Base-by-base conservation (phyloP, 2,888 invertebrate species). In the Pyrrhia umbra region DNA sequence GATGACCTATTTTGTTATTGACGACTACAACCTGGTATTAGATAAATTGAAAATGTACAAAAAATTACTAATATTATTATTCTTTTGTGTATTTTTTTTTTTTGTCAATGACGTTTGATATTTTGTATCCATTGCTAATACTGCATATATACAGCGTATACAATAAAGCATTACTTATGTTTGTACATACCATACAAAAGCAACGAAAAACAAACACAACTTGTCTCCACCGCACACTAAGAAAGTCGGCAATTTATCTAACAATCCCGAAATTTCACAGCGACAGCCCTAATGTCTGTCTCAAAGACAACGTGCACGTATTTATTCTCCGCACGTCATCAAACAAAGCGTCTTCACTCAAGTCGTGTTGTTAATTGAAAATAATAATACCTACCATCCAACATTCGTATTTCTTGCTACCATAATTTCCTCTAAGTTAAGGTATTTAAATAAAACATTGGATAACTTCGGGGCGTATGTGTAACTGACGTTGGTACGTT, bases 361-460 rank as follows among this genome's bases (percentile, higher is more conserved):
- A 76, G 46, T 58, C 54, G 43, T 34, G 23, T 55, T 63, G 64
- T 55, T 77, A 77, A 77, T 77, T 77, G 64, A 58, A 65, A 79
- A 73, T 79, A 73, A 79, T 79, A 72, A 79, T 54, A 77, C 25
- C 51, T 54, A 77, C 25, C 51, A 60, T 51, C 37, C 47, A 30
- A 30, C 30, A 30, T 30, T 30, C 30, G 30, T 30, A 30, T 13
- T 30, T 30, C 13, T 30, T 50, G 34, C 49, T 37, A 42, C 54
- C 62, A 52, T 71, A 59, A 79, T 72, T 67, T 60, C 47, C 46
- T 49, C 49, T 78, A 78, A 79, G 81, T 78, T 71, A 75, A 79
- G 79, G 72, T 78, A 72, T 80, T 80, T 80, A 80, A 79, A 79
- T 80, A 80, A 80, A 79, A 75, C 68, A 80, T 78, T 68, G 67